A percentile compares a stretch with the other conserved stretches of the same genome.
These are phyloP conservation scores for Misgurnus anguillicaudatus DNA, from an alignment of 2,113 vertebrate species.

Conservation along the genomic window DNA sequence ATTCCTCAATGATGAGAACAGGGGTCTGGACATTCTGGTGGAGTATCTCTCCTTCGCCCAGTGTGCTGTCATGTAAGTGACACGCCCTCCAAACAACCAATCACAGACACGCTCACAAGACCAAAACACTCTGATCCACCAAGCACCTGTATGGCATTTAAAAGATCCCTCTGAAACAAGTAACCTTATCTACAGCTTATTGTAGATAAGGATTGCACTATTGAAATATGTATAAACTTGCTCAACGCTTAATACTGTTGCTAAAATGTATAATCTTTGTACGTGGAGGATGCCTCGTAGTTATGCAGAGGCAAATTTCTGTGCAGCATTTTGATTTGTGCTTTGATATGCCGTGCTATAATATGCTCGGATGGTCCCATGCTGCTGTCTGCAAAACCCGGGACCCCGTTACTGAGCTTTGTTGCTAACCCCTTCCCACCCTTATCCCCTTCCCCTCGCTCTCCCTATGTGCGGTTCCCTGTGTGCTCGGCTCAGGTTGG, in stretches of 20 bases:
- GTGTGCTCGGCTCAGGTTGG: constrained; percentile 81
- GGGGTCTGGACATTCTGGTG: constrained; percentile 93
- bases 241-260: constrained; percentile 1
- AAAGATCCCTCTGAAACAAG: neutral
- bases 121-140: neutral
- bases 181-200: neutral
- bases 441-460: constrained; percentile 43
- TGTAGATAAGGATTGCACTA: neutral
- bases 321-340: constrained; percentile 28
- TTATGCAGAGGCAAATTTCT: too few relatives aligned
- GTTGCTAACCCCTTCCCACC: constrained; percentile 61
- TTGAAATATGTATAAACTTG: constrained; percentile 11
- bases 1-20: constrained; percentile 96
- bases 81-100: constrained; percentile 2
- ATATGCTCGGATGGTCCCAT: constrained; percentile 58
- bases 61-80: constrained; percentile 92
- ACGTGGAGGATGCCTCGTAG: too few relatives aligned
- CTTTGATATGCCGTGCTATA: constrained; percentile 64
- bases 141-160: neutral
- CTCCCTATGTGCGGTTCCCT: constrained; percentile 43
- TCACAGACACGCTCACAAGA: constrained; percentile 28
- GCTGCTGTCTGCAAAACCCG: constrained; percentile 64
- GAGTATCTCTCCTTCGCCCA: constrained; percentile 96
- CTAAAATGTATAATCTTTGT: neutral
- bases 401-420: constrained; percentile 61